A percentile compares a stretch with the other conserved stretches of the same genome.
Evolutionary conservation across 2,113 vertebrate species (phyloP).

Genomic region (Camelus dromedarius): DNA sequence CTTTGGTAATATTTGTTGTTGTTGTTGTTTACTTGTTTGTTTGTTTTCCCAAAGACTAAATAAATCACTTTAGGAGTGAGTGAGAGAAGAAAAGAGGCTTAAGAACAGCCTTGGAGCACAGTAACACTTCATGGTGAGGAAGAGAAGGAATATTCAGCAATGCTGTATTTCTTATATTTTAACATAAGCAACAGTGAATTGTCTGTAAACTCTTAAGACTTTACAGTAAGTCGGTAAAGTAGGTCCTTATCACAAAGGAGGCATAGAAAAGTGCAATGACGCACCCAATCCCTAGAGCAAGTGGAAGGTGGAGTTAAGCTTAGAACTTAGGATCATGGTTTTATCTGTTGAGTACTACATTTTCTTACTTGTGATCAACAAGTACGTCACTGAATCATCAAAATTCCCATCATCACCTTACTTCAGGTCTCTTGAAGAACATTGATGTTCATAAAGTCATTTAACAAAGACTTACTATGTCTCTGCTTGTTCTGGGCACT

Average conservation of each 20-base stretch:
- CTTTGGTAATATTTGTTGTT: neutral
- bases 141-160: neutral
- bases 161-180: neutral
- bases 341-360: neutral
- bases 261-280: neutral
- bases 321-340: neutral
- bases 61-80: neutral
- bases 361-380: neutral
- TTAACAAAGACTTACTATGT: neutral
- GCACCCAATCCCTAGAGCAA: neutral
- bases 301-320: neutral
- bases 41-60: neutral
- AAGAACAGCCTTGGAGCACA: neutral
- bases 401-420: neutral
- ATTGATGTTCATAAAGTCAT: neutral
- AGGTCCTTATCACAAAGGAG: neutral
- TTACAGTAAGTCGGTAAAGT: neutral
- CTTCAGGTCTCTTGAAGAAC: neutral
- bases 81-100: neutral
- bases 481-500: neutral
- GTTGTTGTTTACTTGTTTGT: no score
- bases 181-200: neutral
- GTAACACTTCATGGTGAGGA: neutral
- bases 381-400: neutral
- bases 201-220: neutral